A percentile compares a stretch with the other conserved stretches of the same genome.
Evolutionary conservation across 35 echinoderm and acorn worm genomes (phyloP).

Genomic region (Amphiura filiformis): DNA sequence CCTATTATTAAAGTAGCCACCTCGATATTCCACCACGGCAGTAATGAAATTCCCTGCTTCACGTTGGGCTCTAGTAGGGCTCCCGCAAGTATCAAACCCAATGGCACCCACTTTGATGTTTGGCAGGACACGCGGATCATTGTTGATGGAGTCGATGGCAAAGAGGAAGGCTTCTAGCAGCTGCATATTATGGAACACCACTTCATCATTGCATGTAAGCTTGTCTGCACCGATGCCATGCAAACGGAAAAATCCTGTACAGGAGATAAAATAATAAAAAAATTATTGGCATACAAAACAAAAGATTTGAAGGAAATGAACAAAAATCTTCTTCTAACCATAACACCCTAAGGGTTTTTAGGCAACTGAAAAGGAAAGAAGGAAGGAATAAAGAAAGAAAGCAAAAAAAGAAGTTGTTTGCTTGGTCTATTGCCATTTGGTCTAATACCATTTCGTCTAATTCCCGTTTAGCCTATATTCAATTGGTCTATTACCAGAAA

Average conservation of each 20-base stretch:
- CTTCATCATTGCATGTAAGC: slow-evolving; percentile 50
- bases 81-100: slow-evolving; percentile 84
- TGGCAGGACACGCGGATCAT: slow-evolving; percentile 50
- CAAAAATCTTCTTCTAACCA: not conserved
- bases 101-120: slow-evolving; percentile 78
- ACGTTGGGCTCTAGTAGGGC: slow-evolving; percentile 50
- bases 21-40: slow-evolving; percentile 71
- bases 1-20: slow-evolving; percentile 53
- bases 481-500: too few relatives aligned
- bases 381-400: too few relatives aligned
- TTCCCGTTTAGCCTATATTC: too few relatives aligned
- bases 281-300: not conserved
- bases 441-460: too few relatives aligned
- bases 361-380: too few relatives aligned
- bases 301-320: not conserved
- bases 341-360: too few relatives aligned
- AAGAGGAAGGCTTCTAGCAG: slow-evolving; percentile 85
- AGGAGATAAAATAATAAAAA: not conserved
- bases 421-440: too few relatives aligned
- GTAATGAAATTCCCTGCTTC: slow-evolving; percentile 71
- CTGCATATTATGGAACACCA: slow-evolving; percentile 80
- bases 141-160: slow-evolving; percentile 75
- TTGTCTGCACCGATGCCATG: slow-evolving; percentile 31
- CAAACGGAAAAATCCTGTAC: slow-evolving; percentile 79
- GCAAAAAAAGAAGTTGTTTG: too few relatives aligned